phyloP scores from a whole-genome alignment of 2,888 invertebrate species.

The Strigamia crassipes region DNA sequence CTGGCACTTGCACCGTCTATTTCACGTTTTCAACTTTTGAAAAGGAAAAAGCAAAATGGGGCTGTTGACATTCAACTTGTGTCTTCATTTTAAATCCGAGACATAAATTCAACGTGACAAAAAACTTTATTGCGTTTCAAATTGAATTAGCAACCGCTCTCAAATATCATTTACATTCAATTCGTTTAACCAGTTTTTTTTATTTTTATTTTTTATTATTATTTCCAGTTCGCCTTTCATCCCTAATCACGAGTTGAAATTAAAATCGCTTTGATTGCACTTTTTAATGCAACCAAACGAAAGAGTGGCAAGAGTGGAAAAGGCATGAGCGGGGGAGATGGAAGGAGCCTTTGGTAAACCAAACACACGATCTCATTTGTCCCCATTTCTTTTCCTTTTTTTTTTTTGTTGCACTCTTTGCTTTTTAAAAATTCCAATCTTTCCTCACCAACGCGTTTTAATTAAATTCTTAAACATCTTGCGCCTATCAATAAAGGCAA shows the following conservation, averaged over 20 bases:
- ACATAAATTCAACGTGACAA: neutral
- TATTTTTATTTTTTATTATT: no score
- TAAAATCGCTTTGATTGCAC: neutral
- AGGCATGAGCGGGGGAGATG: neutral
- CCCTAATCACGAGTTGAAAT: slow-evolving; percentile 25
- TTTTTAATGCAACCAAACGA: neutral
- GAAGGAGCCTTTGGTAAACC: neutral
- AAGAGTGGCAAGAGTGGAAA: neutral
- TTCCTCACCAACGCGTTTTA: slow-evolving; percentile 37
- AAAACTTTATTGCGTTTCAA: slow-evolving; percentile 25
- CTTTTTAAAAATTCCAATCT: slow-evolving; percentile 40
- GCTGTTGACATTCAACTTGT: slow-evolving; percentile 14
- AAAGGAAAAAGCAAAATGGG: neutral
- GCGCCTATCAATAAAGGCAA: slow-evolving; percentile 40
- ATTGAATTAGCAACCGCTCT: slow-evolving; percentile 30
- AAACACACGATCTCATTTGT: slow-evolving; percentile 40
- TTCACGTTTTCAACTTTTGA: neutral
- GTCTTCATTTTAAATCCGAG: neutral
- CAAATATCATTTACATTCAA: slow-evolving; percentile 36
- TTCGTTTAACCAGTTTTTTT: neutral
- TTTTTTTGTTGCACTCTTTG: neutral
- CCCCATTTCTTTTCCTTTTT: neutral
- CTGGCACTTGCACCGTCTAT: neutral
- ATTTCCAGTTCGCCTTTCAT: slow-evolving; percentile 14
- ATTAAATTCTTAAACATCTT: slow-evolving; percentile 42